Evolutionary conservation across 2,113 vertebrate species (phyloP), one percentile per base, ranked within the genome.

Genomic region (Eurystomus gularis): DNA sequence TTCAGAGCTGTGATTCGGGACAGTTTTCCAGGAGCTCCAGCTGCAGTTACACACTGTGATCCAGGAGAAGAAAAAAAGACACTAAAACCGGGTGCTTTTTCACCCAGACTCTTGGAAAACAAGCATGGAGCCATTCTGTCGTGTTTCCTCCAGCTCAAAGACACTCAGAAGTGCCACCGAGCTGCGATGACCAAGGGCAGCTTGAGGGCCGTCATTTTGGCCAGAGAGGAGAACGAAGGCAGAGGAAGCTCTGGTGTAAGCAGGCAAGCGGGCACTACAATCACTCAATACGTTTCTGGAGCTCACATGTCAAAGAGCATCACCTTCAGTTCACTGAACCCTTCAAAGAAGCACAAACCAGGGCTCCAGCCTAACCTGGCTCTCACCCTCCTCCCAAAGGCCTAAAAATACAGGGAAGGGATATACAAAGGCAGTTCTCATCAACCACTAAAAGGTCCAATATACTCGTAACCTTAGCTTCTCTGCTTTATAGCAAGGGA

Each of bases 391-490:
- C 93, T 96, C 77, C 46, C 86, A 97, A 96, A 91, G 49, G 58
- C 69, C 55, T 57, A 6, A 54, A 87, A 78, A 95, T 37, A 39
- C 72, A 58, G 91, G 48, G 57, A 93, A 87, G 87, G 90, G 82
- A 95, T 96, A 97, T 77, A 97, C 87, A 97, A 95, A 97, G 94
- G 95, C 96, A 94, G 97, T 97, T 97, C 96, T 97, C 83, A 93
- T 96, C 94, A 95, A 65, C 81, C 97, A 97, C 96, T 98, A 98
- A 98, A 97, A 87, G 90, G 96, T 90, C 94, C 94, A 92, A 96
- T 97, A 96, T 87, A 98, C 93, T 96, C 66, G 78, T 97, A 98
- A 98, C 88, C 97, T 97, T 96, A 96, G 95, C 95, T 97, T 96
- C 95, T 84, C 97, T 96, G 96, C 97, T 97, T 96, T 97, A 96